Conservation (phyloP, 2,888 invertebrate species). For the Holacanthella duospinosa region DNA sequence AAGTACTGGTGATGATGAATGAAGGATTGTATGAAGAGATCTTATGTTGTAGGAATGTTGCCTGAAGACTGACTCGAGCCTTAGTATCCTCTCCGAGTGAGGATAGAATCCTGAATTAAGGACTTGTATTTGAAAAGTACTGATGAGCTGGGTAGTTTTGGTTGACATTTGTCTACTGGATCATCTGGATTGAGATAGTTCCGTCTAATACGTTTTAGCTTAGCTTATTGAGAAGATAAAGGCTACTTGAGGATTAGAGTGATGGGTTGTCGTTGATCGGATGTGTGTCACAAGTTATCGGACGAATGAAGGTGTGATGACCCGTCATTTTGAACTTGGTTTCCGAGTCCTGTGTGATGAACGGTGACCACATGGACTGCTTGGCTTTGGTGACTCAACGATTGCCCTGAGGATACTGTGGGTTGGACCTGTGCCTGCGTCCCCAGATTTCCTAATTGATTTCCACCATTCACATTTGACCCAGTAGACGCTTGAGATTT, state of each 20-base stretch:
- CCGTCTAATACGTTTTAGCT: too few species aligned
- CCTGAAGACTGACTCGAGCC: too few species aligned
- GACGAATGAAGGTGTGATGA: slow-evolving; percentile 11
- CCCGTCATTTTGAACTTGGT: slow-evolving; percentile 9
- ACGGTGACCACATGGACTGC: slow-evolving; percentile 31
- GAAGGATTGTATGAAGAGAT: too few species aligned
- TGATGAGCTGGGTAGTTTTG: too few species aligned
- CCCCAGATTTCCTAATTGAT: slow-evolving; percentile 23
- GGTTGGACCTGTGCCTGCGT: slow-evolving; percentile 12
- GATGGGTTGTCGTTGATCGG: slow-evolving; percentile 13
- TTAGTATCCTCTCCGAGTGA: too few species aligned
- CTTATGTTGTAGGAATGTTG: too few species aligned
- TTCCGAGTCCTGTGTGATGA: slow-evolving; percentile 25
- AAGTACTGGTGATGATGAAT: too few species aligned
- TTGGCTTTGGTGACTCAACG: slow-evolving; percentile 17
- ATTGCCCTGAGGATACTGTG: slow-evolving; percentile 6
- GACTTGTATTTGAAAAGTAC: too few species aligned
- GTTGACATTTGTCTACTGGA: too few species aligned
- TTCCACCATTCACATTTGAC: slow-evolving; percentile 15
- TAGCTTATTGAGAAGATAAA: too few species aligned
- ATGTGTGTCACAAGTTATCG: slow-evolving; percentile 24
- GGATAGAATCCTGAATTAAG: too few species aligned
- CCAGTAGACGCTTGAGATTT: slow-evolving; percentile 35
- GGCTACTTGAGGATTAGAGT: slow-evolving; percentile 31
- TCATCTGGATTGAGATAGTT: too few species aligned